Conservation (phyloP, 2,113 vertebrate species). For the Epinephelus cyanopodus region DNA sequence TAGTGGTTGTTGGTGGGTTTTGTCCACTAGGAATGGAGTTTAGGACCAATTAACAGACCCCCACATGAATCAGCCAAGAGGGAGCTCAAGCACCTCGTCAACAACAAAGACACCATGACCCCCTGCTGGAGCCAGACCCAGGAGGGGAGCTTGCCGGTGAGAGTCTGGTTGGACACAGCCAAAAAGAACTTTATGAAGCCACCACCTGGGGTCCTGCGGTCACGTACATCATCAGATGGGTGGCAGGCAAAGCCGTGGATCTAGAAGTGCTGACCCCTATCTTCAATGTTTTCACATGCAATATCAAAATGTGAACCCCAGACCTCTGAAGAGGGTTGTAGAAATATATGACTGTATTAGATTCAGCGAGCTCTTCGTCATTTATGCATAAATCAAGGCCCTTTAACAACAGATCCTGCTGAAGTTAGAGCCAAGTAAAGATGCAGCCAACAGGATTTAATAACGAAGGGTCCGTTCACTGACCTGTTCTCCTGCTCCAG, state of each 20-base stretch:
- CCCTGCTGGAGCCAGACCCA: no score
- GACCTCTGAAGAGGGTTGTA: background rate
- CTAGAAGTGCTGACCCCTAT: background rate
- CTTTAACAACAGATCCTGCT: background rate
- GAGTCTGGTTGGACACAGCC: background rate
- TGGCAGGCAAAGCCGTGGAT: background rate
- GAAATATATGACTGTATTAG: background rate
- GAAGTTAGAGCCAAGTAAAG: background rate
- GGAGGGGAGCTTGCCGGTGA: background rate
- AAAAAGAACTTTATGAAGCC: no score
- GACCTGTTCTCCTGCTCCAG: constrained; percentile 98
- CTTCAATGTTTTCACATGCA: background rate
- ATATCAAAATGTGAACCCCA: background rate
- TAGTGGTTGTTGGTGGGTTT: no score
- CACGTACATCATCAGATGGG: no score
- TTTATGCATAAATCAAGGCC: background rate
- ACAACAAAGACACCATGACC: background rate
- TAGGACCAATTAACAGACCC: no score
- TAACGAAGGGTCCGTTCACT: background rate
- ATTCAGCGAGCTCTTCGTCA: background rate
- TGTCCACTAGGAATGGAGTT: no score
- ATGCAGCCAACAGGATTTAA: background rate
- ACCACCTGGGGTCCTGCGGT: no score
- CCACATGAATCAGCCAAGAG: no score
- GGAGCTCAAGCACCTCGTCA: no score